Base-by-base conservation (phyloP, 2,113 vertebrate genomes). In the Channa maculata region DNA sequence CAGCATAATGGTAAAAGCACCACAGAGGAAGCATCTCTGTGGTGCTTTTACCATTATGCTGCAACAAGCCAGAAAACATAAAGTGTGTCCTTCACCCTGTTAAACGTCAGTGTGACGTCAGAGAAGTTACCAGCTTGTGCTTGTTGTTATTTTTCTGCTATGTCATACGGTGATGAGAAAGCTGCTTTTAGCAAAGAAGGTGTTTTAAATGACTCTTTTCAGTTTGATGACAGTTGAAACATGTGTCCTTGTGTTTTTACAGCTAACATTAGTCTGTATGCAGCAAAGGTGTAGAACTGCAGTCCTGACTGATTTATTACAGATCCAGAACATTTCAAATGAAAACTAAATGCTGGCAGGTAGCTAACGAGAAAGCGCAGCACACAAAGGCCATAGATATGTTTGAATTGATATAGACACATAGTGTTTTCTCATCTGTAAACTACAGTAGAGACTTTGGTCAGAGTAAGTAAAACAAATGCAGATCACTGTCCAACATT, bases 131-230 rank as follows among this genome's bases (percentile, higher is more conserved):
- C 45, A 44, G 41, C 51, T 59, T 60, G 36, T 13, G 46, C 60
- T 49, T 4, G 0, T 34, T 66, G 24, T 54, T 67, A 53, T 71
- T 63, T 65, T 41, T 43, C 14, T 51, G 15, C 39, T 5, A 14
- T 37, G 59, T 66, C 55, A 75, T 66, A 50, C 37, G 62, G n/a
- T 55, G 62, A 33, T 55, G 53, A 36, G 58, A 48, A 24, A 65
- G 41, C 37, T 45, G 61, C 72, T 60, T 54, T 43, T 11, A 14
- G 15, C 7, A 6, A 38, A n/a, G 41, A 15, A 46, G 1, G 4
- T 49, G 24, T 24, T 51, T 53, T 38, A 68, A 7, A 4, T 41
- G 4, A 41, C 6, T 41, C 4, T 7, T 41, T 4, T 4, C 39
- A 41, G 39, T 7, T 24, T 33, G 38, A 41, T 41, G 5, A 36